These are phyloP conservation scores for Luscinia megarhynchos DNA, from an alignment of 2,797 vertebrate genomes.

Conservation along the genomic window DNA sequence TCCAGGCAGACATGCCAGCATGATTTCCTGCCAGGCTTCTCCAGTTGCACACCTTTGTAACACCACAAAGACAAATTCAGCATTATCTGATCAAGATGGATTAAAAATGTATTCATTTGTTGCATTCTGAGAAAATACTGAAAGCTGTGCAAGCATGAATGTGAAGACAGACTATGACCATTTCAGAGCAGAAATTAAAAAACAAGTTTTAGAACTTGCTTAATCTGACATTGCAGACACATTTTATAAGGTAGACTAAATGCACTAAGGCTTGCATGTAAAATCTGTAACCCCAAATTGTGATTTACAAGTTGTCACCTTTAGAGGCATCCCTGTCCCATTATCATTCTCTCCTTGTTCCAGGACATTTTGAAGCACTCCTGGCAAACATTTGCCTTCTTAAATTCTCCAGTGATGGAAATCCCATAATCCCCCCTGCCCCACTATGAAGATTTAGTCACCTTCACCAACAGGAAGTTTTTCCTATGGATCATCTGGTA, in stretches of 20 bases:
- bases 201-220: background rate
- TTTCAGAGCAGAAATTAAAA: background rate
- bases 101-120: background rate
- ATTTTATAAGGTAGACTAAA: background rate
- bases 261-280: background rate
- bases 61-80: conserved; percentile 7
- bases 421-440: background rate
- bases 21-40: conserved; percentile 99
- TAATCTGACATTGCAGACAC: background rate
- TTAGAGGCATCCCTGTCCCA: background rate
- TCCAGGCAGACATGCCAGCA: conserved; percentile 94
- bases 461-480: background rate
- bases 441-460: background rate
- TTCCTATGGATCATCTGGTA: background rate
- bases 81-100: background rate
- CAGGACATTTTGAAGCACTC: background rate
- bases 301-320: background rate
- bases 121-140: background rate
- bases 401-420: background rate
- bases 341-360: background rate
- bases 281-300: background rate
- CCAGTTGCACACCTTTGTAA: conserved; percentile 92
- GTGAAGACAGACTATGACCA: background rate
- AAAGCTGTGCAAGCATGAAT: background rate
- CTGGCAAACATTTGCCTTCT: background rate